Evolutionary conservation across 2,888 invertebrate species (phyloP).

Genomic region (Hoplodrina blanda): DNA sequence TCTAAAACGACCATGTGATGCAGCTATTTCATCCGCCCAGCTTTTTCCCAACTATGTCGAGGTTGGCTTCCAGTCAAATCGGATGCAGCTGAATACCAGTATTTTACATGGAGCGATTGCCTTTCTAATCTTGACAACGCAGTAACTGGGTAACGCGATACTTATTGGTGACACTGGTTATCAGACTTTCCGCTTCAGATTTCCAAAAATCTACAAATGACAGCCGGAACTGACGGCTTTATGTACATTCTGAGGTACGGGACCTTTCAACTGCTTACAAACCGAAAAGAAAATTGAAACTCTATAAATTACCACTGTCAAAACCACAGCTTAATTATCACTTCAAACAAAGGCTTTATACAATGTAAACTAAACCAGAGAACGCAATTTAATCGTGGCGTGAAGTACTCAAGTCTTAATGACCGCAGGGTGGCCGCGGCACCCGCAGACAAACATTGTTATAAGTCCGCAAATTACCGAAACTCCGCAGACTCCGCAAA

Average conservation of each 20-base stretch:
- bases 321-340: slow-evolving; percentile 29
- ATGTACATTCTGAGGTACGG: no score
- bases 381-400: slow-evolving; percentile 23
- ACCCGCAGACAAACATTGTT: slow-evolving; percentile 49
- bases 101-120: no score
- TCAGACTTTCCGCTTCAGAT: no score
- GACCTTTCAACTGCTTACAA: background rate
- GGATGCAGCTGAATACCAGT: no score
- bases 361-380: slow-evolving; percentile 4
- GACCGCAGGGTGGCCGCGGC: slow-evolving; percentile 24
- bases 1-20: background rate
- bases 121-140: no score
- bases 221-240: no score
- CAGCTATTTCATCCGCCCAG: background rate
- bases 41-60: no score
- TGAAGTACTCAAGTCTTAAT: slow-evolving; percentile 14
- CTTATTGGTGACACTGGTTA: no score
- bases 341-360: slow-evolving; percentile 22
- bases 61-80: no score
- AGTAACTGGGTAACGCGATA: no score
- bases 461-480: slow-evolving; percentile 43
- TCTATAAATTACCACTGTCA: slow-evolving; percentile 19
- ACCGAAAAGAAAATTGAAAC: background rate
- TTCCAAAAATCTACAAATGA: no score
- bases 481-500: slow-evolving; percentile 1